A percentile compares a stretch with the other conserved stretches of the same genome.
Evolutionary conservation across 2,888 invertebrate genomes (phyloP).

Genomic region (Agrilus mali): DNA sequence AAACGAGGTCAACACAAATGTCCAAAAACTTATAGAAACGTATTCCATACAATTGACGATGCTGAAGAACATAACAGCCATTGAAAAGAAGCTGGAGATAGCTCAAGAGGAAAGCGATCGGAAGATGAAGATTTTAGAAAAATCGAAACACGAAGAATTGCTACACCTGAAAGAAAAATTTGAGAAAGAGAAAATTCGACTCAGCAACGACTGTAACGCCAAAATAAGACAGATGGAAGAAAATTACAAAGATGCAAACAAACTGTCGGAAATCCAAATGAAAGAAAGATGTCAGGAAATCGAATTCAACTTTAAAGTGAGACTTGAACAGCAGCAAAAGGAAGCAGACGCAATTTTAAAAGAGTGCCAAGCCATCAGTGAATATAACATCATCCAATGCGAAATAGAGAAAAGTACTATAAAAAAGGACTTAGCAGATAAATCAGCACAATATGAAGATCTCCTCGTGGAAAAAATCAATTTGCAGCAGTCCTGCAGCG

Average conservation of each 20-base stretch:
- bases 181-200: constrained; percentile 23
- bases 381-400: constrained; percentile 39
- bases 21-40: too few relatives aligned
- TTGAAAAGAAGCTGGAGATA: constrained; percentile 21
- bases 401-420: constrained; percentile 40
- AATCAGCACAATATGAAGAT: constrained; percentile 12
- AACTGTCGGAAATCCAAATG: constrained; percentile 29
- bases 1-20: too few relatives aligned
- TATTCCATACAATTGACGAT: too few relatives aligned
- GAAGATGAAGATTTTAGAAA: constrained; percentile 18
- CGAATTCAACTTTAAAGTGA: constrained; percentile 32
- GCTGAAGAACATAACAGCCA: constrained; percentile 23
- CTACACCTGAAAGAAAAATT: constrained; percentile 21
- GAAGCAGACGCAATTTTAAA: constrained; percentile 38
- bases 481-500: constrained; percentile 8
- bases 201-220: constrained; percentile 17
- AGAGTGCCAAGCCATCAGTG: constrained; percentile 41
- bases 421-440: constrained; percentile 23
- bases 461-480: constrained; percentile 14
- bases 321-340: constrained; percentile 33
- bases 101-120: constrained; percentile 18
- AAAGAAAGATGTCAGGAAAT: constrained; percentile 35
- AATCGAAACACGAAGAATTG: constrained; percentile 15
- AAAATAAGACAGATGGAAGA: constrained; percentile 31
- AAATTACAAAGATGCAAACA: constrained; percentile 29